A percentile compares a stretch with the other conserved stretches of the same genome.
These are phyloP conservation scores for Sinohyriopsis cumingii DNA, from an alignment of 2,888 invertebrate genomes.

Conservation along the genomic window DNA sequence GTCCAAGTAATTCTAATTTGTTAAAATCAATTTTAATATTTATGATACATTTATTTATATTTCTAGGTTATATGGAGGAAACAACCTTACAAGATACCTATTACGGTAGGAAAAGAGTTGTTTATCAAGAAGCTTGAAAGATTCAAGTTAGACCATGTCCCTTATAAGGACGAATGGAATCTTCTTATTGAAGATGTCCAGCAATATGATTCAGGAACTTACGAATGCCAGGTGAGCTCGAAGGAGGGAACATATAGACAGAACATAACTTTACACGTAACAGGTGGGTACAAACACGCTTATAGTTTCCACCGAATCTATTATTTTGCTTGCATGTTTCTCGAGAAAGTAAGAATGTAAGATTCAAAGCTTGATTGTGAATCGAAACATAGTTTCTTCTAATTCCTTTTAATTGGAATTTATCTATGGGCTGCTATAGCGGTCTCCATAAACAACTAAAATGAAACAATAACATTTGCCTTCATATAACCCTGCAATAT, in stretches of 20 bases:
- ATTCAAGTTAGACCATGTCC: slow-evolving; percentile 45
- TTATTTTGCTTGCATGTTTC: too few relatives aligned
- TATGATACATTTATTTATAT: not conserved
- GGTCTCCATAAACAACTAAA: too few relatives aligned
- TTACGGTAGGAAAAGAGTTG: slow-evolving; percentile 48
- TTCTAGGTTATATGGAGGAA: slow-evolving; percentile 37
- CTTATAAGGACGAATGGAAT: slow-evolving; percentile 51
- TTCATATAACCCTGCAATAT: too few relatives aligned
- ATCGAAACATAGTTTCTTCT: too few relatives aligned
- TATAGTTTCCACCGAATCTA: too few relatives aligned
- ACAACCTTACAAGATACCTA: slow-evolving; percentile 35
- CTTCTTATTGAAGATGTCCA: slow-evolving; percentile 49
- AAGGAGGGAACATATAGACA: slow-evolving; percentile 35
- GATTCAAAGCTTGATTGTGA: too few relatives aligned
- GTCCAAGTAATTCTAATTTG: not conserved
- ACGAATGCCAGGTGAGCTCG: slow-evolving; percentile 54
- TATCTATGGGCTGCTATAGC: too few relatives aligned
- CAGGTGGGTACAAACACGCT: slow-evolving; percentile 28
- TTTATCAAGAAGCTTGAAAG: slow-evolving; percentile 40
- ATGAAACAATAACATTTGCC: too few relatives aligned
- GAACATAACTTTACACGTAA: slow-evolving; percentile 36
- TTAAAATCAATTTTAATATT: not conserved
- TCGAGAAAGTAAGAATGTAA: too few relatives aligned
- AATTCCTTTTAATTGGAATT: too few relatives aligned
- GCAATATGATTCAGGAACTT: slow-evolving; percentile 41